Percentiles rank a stretch among this genome's conserved stretches.
Conservation (phyloP, 2,797 vertebrate species). For the Eurystomus glaucurus region DNA sequence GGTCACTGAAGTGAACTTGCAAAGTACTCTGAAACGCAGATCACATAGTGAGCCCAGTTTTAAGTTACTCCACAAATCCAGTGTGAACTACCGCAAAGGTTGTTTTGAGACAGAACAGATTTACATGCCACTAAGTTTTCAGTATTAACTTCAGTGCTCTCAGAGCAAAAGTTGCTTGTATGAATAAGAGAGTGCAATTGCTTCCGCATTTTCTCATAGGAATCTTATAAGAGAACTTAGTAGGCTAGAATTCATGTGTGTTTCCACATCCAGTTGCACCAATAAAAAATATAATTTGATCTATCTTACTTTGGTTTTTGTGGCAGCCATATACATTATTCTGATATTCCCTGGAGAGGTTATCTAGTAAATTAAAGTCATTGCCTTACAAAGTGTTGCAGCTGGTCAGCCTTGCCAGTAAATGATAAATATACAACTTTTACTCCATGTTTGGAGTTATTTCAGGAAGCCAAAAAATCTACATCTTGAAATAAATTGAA, state of each 20-base stretch:
- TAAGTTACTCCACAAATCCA: slow-evolving; percentile 39
- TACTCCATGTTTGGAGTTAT: background rate
- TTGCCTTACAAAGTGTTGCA: slow-evolving; percentile 5
- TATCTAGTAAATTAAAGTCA: background rate
- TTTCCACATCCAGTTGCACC: background rate
- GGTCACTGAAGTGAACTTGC: background rate
- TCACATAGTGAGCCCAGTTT: slow-evolving; percentile 11
- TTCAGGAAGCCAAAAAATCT: slow-evolving; percentile 16
- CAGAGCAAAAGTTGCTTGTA: background rate
- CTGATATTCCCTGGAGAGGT: background rate
- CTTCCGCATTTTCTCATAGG: background rate
- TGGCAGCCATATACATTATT: slow-evolving; percentile 4
- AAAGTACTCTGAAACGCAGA: background rate
- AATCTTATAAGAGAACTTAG: background rate
- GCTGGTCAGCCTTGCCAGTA: background rate
- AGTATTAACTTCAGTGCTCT: background rate
- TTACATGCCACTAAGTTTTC: background rate
- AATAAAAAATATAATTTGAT: background rate
- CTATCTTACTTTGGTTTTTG: background rate
- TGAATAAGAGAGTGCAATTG: background rate
- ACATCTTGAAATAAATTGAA: slow-evolving; percentile 6
- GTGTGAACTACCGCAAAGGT: background rate
- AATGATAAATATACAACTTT: background rate
- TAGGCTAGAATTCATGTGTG: background rate
- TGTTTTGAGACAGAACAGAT: background rate